Base-by-base conservation (phyloP, 2,113 vertebrate species). In the Sialia sialis region DNA sequence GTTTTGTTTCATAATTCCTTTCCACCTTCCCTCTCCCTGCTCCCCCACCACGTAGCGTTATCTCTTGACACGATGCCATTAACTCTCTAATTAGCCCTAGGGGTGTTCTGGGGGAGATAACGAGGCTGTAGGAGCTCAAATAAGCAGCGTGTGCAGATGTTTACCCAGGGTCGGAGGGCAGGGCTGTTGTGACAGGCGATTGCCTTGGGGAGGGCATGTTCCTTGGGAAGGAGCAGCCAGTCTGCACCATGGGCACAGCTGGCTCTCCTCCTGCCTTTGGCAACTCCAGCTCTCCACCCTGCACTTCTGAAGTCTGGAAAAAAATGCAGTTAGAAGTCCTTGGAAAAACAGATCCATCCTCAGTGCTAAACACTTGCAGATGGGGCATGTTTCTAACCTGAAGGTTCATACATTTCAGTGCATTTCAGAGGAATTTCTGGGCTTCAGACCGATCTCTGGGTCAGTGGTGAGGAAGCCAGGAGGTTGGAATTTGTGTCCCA, bases 141-240 rank as follows among this genome's bases (percentile, higher is more conserved):
- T 96, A 97, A 93, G 91, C 92, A 95, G 96, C 94, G 84, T 94
- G 86, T 3, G 93, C 92, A 97, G 90, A 93, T 98, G 95, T 98
- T 98, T 98, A 92, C 94, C 93, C 74, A 96, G 94, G 97, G 97
- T 98, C 97, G 97, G 89, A 97, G 97, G 96, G 96, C 91, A 98
- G 94, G 94, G 79, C 95, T 98, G 96, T 97, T 98, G 97, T 98
- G 98, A 98, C 97, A 97, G 92, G 79, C 54, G 11, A 67, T 59
- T 87, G 95, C 88, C 82, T 46, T 89, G 81, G 91, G 92, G 82
- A 82, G 94, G 89, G 62, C 84, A 89, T 29, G 90, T 66, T 90
- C 73, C 87, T 90, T 39, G 68, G 64, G 56, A 93, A 56, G 54
- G 80, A 92, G 63, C 60, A 79, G 41, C 15, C 0, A 3, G 30